Evolutionary conservation across 2,888 invertebrate species (phyloP), one percentile per base, ranked within the genome.

Genomic region (Mycalesis mineus): DNA sequence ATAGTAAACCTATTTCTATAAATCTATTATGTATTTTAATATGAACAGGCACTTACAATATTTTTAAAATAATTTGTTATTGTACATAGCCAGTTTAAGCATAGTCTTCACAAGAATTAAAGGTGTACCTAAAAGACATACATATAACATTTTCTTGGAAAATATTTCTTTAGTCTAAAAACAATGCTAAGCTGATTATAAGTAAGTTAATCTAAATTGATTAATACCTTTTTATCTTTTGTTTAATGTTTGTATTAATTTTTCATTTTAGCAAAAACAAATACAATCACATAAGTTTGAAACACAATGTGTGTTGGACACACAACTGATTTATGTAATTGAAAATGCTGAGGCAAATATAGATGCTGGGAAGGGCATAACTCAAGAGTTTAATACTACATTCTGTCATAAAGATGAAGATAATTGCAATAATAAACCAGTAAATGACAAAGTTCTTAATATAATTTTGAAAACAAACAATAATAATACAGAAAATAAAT

Each of bases 261-360:
- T 42, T 59, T 61, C 45, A n/a, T 54, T 64, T 73, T 70, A 67
- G 60, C 49, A 52, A 37, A 22, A 69, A 66, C 60, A 61, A 52
- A 41, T 47, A 7, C 60, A 29, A 15, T 57, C 14, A 64, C 61
- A 66, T 9, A 81, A 77, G 55, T 84, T 83, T 64, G 88, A 88
- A 55, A 83, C 87, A 1, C 86, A 86, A 58, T 83, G 75, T 63
- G 73, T 79, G 0, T 73, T 80, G 0, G 80, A 88, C 42, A 88
- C 87, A 2, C 83, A 90, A 65, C 66, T 89, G 0, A 74, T 88
- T 15, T 65, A 80, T 51, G 60, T 88, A 2, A 77, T 83, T 29
- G 78, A 84, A 60, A 72, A 79, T 63, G 82, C 76, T 1, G 88
- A 87, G 68, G 75, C 78, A 1, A 29, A 63, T 44, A 58, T 72